Evolutionary conservation across 1,140 invertebrate genomes (phyloP).

Genomic region (Temnothorax curvispinosus): DNA sequence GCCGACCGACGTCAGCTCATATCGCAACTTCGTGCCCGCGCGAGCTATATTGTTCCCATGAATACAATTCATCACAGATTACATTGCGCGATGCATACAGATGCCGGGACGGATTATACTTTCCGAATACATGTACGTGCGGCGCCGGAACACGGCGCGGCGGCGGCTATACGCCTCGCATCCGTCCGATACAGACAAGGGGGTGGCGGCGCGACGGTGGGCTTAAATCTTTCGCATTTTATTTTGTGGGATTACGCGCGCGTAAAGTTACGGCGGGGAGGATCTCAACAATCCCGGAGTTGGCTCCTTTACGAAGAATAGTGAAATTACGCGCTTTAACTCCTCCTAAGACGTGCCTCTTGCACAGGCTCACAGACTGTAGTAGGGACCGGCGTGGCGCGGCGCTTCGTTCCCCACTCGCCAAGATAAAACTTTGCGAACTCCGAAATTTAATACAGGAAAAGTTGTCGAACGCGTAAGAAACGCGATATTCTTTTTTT

Average conservation of each 20-base stretch:
- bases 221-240: slow-evolving; percentile 47
- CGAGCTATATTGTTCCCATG: slow-evolving; percentile 51
- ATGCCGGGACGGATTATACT: slow-evolving; percentile 13
- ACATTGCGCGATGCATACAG: slow-evolving; percentile 42
- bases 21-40: slow-evolving; percentile 28
- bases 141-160: background rate
- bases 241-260: slow-evolving; percentile 29
- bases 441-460: slow-evolving; percentile 62
- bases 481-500: slow-evolving; percentile 33
- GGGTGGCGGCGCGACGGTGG: too few relatives aligned
- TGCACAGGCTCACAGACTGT: background rate
- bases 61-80: slow-evolving; percentile 60
- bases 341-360: slow-evolving; percentile 32
- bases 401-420: background rate
- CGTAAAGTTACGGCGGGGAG: slow-evolving; percentile 19
- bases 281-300: slow-evolving; percentile 29
- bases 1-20: slow-evolving; percentile 39
- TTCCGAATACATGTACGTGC: background rate
- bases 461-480: slow-evolving; percentile 24
- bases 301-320: slow-evolving; percentile 39
- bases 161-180: background rate
- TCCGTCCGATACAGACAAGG: background rate
- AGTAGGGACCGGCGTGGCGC: background rate
- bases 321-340: slow-evolving; percentile 52
- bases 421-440: slow-evolving; percentile 20